Evolutionary conservation across 2,888 invertebrate species (phyloP).

Genomic region (Troides aeacus): DNA sequence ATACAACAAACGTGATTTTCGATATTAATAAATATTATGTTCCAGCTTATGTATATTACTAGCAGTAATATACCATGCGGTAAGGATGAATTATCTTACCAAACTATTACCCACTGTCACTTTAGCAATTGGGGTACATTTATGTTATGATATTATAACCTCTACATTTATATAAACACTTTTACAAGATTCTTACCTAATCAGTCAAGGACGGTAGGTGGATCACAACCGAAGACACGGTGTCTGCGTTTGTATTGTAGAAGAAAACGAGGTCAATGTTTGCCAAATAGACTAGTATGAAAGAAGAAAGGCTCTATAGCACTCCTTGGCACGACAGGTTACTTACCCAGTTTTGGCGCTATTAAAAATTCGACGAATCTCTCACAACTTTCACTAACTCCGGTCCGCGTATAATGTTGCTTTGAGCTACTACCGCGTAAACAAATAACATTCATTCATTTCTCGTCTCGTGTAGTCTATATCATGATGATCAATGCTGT

Average conservation of each 20-base stretch:
- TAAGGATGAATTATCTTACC: not conserved
- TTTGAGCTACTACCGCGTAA: constrained; percentile 23
- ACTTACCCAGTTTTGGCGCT: constrained; percentile 72
- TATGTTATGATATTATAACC: constrained; percentile 1
- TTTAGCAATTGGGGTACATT: constrained; percentile 6
- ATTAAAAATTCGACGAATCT: constrained; percentile 76
- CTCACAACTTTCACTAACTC: constrained; percentile 74
- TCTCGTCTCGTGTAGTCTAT: constrained; percentile 1
- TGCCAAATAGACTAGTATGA: constrained; percentile 66
- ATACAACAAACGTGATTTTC: no score
- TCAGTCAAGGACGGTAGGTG: constrained; percentile 27
- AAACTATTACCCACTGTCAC: not conserved
- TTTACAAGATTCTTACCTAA: constrained; percentile 26
- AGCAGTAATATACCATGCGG: no score
- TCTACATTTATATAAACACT: constrained; percentile 16
- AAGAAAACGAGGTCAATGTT: constrained; percentile 60
- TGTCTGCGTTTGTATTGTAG: constrained; percentile 29
- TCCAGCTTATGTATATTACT: no score
- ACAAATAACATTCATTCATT: constrained; percentile 29
- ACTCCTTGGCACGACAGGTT: constrained; percentile 61
- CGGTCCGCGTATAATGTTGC: constrained; percentile 41
- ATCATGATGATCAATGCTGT: no score
- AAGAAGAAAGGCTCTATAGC: constrained; percentile 69
- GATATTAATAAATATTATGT: no score
- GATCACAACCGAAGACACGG: constrained; percentile 14